Conservation (phyloP, 2,113 vertebrate genomes). For the Apistogramma diplotaenia region DNA sequence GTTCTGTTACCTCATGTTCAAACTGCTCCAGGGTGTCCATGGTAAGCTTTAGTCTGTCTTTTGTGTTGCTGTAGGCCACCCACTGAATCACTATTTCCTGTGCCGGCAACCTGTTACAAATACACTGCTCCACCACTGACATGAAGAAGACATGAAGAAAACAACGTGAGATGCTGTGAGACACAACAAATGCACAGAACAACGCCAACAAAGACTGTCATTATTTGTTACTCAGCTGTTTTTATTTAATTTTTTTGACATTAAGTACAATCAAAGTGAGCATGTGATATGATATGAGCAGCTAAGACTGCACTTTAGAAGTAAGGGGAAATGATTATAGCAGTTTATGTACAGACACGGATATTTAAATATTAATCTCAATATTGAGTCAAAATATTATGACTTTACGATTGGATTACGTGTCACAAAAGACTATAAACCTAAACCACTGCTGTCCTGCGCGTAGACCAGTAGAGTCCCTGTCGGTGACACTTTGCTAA, state of each 20-base stretch:
- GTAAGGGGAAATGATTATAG: too few relatives aligned
- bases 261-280: too few relatives aligned
- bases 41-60: conserved; percentile 63
- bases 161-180: neutral
- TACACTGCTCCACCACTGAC: conserved; percentile 86
- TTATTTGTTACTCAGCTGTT: too few relatives aligned
- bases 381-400: neutral
- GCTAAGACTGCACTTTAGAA: too few relatives aligned
- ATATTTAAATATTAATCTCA: neutral
- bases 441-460: neutral
- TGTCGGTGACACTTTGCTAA: neutral
- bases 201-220: too few relatives aligned
- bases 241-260: too few relatives aligned
- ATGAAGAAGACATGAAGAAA: neutral
- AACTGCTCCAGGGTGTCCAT: conserved; percentile 77
- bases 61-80: conserved; percentile 82
- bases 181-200: too few relatives aligned
- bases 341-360: neutral
- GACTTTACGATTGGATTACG: neutral
- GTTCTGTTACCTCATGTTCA: conserved; percentile 81
- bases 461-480: rapidly evolving
- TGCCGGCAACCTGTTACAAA: conserved; percentile 72
- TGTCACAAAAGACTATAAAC: neutral
- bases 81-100: conserved; percentile 79
- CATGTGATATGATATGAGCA: too few relatives aligned